Base-by-base conservation (phyloP, 1,140 invertebrate genomes). In the Drosophila tani region DNA sequence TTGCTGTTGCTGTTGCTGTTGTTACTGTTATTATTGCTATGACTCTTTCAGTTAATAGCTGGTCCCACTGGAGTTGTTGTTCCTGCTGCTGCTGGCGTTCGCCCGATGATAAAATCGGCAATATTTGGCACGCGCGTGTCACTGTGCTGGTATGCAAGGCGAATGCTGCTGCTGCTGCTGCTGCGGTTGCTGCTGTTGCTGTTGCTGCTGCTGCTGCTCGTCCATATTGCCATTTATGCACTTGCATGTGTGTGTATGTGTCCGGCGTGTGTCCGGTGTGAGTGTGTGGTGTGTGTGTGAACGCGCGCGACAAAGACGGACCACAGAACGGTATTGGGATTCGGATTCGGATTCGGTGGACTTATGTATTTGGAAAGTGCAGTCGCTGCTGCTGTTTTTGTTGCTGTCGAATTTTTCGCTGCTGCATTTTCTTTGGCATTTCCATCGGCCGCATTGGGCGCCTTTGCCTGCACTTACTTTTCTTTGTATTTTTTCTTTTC, bases 191-290 rank as follows among this genome's bases (percentile, higher is more conserved):
- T 38, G 32, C 8, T 35, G 35, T 35, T 35, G 32, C 12, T 79
- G 77, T 66, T 76, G 77, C 69, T 83, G 77, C 60, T 70, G 79
- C 50, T 70, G 77, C 80, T 87, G 71, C 73, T 88, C 71, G 80
- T 78, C 75, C 84, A 88, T 87, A 83, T 79, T 82, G 82, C 84
- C 84, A 86, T 80, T 87, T 69, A 88, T 83, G 81, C 80, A 79
- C 79, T 62, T 73, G 80, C 79, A 86, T 85, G 79, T 75, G 79
- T 65, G 15, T 21, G 12, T 45, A 19, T 51, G 15, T 56, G 27
- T 41, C 9, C 9, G 32, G 32, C 2, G 12, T 57, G n/a, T 46
- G n/a, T 56, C 32, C 32, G 32, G 32, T 47, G 1, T 21, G 24
- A 41, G 29, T 45, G 45, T 41, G n/a, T 40, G 17, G 47, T 73